Conservation (phyloP, 1,140 invertebrate genomes). For the Ceratina japonica region DNA sequence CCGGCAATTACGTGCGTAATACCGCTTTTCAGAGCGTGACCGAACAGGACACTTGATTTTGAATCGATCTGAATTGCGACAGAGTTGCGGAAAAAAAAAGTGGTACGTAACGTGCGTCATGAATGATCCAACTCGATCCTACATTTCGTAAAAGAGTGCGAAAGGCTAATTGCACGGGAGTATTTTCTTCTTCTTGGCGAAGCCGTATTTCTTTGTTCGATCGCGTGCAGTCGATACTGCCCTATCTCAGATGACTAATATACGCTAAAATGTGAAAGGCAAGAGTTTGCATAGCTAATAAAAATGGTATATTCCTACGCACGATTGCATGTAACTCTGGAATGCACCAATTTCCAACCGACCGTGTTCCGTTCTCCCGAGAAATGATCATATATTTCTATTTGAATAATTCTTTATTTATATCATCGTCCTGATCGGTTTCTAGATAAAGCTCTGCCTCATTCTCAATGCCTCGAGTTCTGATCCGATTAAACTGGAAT, state of each 20-base stretch:
- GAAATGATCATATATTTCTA: too few species aligned
- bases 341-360: neutral
- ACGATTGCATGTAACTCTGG: neutral
- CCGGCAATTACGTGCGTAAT: neutral
- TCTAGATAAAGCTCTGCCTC: neutral
- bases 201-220: too few species aligned
- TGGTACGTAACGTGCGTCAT: slow-evolving; percentile 32
- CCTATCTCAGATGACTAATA: slow-evolving; percentile 33
- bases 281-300: neutral
- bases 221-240: too few species aligned
- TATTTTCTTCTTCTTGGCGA: too few species aligned
- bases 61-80: slow-evolving; percentile 38
- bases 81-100: slow-evolving; percentile 29
- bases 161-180: too few species aligned
- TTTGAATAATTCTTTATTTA: too few species aligned
- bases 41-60: slow-evolving; percentile 51
- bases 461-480: too few species aligned
- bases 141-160: slow-evolving; percentile 13
- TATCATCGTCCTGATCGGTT: too few species aligned
- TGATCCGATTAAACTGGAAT: too few species aligned
- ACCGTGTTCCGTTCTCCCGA: neutral
- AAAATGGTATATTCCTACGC: neutral
- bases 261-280: slow-evolving; percentile 34
- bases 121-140: neutral
- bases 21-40: slow-evolving; percentile 58